Base-by-base conservation (phyloP, 2,113 vertebrate species). In the Bambusicola thoracicus region DNA sequence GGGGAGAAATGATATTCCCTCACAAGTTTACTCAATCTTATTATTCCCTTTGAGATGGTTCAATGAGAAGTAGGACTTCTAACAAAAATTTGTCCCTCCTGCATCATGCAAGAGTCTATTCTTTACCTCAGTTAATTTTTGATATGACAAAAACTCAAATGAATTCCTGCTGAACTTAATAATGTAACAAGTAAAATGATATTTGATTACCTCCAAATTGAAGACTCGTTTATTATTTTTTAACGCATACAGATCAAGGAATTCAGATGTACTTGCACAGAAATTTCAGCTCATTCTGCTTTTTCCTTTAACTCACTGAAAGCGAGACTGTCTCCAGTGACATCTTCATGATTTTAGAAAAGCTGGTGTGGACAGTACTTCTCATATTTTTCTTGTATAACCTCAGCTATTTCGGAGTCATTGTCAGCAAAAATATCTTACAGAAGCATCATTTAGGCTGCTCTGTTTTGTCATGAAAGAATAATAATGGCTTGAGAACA, bases 271-370 rank as follows among this genome's bases (percentile, higher is more conserved):
- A 0, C 11, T 7, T 69, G 30, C 11, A 30, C 6, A 73, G 32
- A 75, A 43, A 0, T 13, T 81, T 87, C 8, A 19, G 1, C 13
- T 84, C 1, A 0, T 3, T 70, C 24, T 81, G 22, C 13, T 4
- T 75, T 18, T 79, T 70, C 6, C 13, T 63, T 25, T 10, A 2
- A 5, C 22, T n/a, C 9, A 1, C 7, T 76, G 20, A 68, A 40
- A 30, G 8, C 70, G 11, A 51, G 4, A 69, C 36, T 85, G 6
- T 14, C 13, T 73, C 17, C 63, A 20, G 17, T 63, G 58, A 11
- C 8, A 68, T 8, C 15, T 32, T 48, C 7, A 46, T 1, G 1
- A 49, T 63, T 76, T 83, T 46, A 76, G 29, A 8, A 85, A 59
- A 65, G 19, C 21, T 62, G 9, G 69, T 9, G 2, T 4, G 3